Evolutionary conservation across 2,888 invertebrate genomes (phyloP), one percentile per base, ranked within the genome.

Genomic region (Osmoderma eremita): DNA sequence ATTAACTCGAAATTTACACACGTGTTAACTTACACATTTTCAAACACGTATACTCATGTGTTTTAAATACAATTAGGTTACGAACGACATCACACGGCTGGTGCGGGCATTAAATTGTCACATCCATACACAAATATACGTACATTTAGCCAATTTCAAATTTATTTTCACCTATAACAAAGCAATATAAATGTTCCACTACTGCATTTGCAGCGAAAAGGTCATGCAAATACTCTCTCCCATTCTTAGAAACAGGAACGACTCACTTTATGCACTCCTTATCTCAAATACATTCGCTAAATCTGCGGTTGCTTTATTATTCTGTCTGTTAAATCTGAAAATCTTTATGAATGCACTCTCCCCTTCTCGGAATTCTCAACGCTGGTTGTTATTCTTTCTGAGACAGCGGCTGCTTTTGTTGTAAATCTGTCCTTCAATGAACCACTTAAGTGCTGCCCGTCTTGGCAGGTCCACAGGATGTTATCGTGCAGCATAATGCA

Each of bases 241-340:
- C 18, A 41, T 56, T 41, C 22, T 41, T 13, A 56, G 41, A 56
- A 41, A 12, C 17, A 41, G 22, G 4, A 18, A 56, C 6, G 41
- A 22, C 56, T 5, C 2, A 30, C 22, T 22, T 39, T 41, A 41
- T 41, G 6, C 39, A 41, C 41, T 41, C 41, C 22, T 56, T 56
- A 56, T 56, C 56, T 4, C 41, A 12, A 24, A 56, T 20, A 22
- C 41, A 41, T 20, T 41, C 30, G 30, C 13, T 41, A 20, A 41
- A 41, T 41, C 56, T 56, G 39, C 56, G 41, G 41, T 39, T 56
- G n/a, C 56, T 56, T 41, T 56, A 56, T 56, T 56, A 56, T 45
- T 30, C 45, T n/a, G 12, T 20, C 20, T 41, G 45, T 48, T 24
- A 61, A 45, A 61, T 45, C 22, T 61, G 45, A 15, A 61, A 45